A percentile compares a stretch with the other conserved stretches of the same genome.
Conservation (phyloP, 2,797 vertebrate species). For the Erethizon dorsatum region DNA sequence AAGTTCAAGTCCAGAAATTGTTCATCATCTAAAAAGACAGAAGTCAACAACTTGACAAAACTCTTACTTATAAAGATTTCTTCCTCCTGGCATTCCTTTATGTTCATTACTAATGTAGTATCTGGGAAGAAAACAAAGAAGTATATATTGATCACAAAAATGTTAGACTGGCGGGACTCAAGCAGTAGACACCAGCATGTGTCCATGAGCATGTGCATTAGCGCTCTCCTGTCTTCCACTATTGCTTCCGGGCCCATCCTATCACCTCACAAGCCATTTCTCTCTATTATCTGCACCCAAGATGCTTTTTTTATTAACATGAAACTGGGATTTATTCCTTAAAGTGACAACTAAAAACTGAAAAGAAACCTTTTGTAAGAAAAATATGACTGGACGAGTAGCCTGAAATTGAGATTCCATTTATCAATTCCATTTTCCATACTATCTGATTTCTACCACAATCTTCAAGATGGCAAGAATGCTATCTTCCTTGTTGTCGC, state of each 20-base stretch:
- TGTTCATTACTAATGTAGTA: conserved; percentile 98
- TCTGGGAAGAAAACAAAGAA: conserved; percentile 89
- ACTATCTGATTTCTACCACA: conserved; percentile 12
- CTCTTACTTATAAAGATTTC: conserved; percentile 97
- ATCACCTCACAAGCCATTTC: not conserved
- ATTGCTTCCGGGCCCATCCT: not conserved
- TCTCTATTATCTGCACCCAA: not conserved
- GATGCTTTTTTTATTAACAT: not conserved
- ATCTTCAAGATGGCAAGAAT: not conserved
- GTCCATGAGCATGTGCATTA: accelerated
- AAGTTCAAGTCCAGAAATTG: not conserved
- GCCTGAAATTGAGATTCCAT: not conserved
- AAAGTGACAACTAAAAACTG: conserved; percentile 9
- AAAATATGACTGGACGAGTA: not conserved
- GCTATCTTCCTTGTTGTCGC: not conserved
- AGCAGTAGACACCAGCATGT: not conserved
- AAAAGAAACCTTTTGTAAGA: conserved; percentile 36
- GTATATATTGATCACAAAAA: conserved; percentile 46
- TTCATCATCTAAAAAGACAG: conserved; percentile 28
- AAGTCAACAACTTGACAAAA: not conserved
- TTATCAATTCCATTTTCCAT: not conserved
- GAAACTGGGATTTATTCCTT: conserved; percentile 11
- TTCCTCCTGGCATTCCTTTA: conserved; percentile 92
- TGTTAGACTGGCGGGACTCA: not conserved
- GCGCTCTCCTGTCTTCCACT: too few species aligned